A percentile compares a stretch with the other conserved stretches of the same genome.
Conservation (phyloP, 2,113 vertebrate species). For the Ibidorhyncha struthersii region DNA sequence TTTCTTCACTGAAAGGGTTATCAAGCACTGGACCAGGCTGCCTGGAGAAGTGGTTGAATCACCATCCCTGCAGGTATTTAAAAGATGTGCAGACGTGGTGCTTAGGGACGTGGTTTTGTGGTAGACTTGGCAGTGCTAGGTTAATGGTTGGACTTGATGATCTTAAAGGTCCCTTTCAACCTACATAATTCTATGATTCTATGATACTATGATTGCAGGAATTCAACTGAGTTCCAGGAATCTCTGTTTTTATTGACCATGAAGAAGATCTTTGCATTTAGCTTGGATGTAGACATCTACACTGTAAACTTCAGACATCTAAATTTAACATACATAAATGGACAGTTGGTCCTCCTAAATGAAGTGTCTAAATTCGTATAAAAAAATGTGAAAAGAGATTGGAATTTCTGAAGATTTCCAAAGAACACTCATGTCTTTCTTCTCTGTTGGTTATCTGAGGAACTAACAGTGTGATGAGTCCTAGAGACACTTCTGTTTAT, state of each 20-base stretch:
- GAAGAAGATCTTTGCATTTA: not conserved
- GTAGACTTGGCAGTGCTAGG: too few relatives aligned
- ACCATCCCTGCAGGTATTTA: too few relatives aligned
- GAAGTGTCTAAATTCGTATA: not conserved
- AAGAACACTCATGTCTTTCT: not conserved
- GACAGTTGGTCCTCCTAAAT: not conserved
- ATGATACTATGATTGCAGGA: not conserved
- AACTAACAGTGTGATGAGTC: not conserved
- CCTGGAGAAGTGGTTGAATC: too few relatives aligned
- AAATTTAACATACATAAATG: not conserved
- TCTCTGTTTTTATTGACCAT: not conserved
- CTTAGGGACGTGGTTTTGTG: too few relatives aligned
- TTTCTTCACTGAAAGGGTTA: too few relatives aligned
- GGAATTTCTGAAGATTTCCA: not conserved
- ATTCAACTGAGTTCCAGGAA: not conserved
- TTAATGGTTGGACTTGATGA: too few relatives aligned
- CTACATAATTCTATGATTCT: too few relatives aligned
- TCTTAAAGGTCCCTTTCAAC: too few relatives aligned
- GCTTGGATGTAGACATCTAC: not conserved
- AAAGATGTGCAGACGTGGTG: too few relatives aligned
- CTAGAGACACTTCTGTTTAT: not conserved
- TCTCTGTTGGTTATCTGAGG: not conserved
- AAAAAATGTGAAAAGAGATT: not conserved
- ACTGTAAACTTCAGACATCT: not conserved
- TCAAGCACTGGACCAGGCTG: too few relatives aligned